Evolutionary conservation across 2,113 vertebrate genomes (phyloP).

Genomic region (Zosterops borbonicus): DNA sequence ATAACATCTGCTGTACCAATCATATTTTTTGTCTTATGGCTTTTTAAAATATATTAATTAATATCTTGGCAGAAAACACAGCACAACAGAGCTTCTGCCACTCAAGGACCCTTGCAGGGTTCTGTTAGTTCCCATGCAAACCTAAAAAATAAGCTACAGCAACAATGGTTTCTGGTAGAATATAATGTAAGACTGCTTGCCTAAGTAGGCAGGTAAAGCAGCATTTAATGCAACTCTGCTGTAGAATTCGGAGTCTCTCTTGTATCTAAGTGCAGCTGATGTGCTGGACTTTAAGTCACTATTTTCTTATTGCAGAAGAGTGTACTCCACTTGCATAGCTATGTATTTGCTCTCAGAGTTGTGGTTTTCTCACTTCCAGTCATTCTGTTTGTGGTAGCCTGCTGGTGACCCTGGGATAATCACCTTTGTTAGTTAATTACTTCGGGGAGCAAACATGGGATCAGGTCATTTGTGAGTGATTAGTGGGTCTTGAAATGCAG

Average conservation of each 20-base stretch:
- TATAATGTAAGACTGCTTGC: not conserved
- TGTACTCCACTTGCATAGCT: not conserved
- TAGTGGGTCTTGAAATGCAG: not conserved
- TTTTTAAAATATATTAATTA: not conserved
- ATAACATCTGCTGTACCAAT: not conserved
- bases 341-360: not conserved
- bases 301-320: not conserved
- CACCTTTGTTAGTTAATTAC: slow-evolving; percentile 50
- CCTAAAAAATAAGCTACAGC: not conserved
- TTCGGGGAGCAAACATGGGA: not conserved
- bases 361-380: not conserved
- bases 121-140: not conserved
- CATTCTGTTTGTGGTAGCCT: not conserved
- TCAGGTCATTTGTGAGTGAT: slow-evolving; percentile 40
- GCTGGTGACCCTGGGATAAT: slow-evolving; percentile 34
- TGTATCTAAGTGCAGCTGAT: not conserved
- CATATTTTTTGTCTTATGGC: not conserved
- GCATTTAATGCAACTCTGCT: not conserved
- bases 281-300: not conserved
- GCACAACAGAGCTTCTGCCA: not conserved
- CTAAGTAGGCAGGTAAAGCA: not conserved
- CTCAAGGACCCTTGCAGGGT: not conserved
- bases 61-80: not conserved
- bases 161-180: not conserved
- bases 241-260: not conserved